Evolutionary conservation across 2,888 invertebrate species (phyloP).

Genomic region (Chydorus sphaericus): DNA sequence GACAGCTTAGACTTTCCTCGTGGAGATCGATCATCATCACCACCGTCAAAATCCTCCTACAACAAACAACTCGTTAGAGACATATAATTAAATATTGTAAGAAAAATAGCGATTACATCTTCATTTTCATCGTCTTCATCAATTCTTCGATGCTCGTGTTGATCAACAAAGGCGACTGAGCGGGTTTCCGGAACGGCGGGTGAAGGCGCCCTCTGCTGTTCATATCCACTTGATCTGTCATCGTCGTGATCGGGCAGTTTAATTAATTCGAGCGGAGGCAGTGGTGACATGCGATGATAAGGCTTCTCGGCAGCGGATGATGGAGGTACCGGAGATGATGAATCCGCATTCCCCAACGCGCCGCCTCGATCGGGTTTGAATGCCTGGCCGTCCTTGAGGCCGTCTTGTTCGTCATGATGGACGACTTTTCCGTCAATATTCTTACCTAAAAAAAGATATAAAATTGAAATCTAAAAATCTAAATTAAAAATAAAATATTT

Average conservation of each 20-base stretch:
- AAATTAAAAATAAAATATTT: too few relatives aligned
- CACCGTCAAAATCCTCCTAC: constrained; percentile 12
- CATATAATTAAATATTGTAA: background rate
- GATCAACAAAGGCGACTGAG: constrained; percentile 2
- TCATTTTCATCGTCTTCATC: constrained; percentile 43
- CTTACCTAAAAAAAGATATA: too few relatives aligned
- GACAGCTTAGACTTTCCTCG: constrained; percentile 47
- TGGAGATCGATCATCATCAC: constrained; percentile 14
- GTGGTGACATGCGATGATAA: background rate
- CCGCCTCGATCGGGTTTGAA: constrained; percentile 3
- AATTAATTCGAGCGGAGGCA: background rate
- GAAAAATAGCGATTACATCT: constrained; percentile 17
- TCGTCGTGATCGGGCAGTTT: background rate
- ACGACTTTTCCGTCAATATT: constrained; percentile 32
- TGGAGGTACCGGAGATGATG: too few relatives aligned
- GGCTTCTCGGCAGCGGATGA: background rate
- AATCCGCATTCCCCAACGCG: too few relatives aligned
- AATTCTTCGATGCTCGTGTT: constrained; percentile 3
- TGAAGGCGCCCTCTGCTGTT: background rate
- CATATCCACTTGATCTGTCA: background rate
- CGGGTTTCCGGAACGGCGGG: background rate
- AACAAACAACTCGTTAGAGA: background rate
- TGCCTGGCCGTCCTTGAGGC: background rate
- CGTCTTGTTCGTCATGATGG: constrained; percentile 17
- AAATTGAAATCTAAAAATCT: too few relatives aligned